phyloP scores from a whole-genome alignment of 2,797 vertebrate genomes.

The Potorous gilbertii region DNA sequence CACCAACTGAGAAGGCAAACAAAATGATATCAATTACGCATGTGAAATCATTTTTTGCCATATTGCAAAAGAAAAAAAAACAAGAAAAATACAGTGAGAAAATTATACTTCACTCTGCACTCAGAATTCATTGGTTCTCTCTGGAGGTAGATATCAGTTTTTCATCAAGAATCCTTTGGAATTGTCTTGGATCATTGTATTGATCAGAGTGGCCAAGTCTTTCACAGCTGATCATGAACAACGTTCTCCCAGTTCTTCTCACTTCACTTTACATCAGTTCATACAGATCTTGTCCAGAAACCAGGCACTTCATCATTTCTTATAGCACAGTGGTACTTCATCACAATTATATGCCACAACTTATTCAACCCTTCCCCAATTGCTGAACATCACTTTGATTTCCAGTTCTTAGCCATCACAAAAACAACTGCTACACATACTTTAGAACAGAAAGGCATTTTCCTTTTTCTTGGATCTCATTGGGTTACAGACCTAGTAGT shows the following conservation, averaged over 20 bases:
- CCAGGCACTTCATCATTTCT: neutral
- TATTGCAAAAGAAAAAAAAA: neutral
- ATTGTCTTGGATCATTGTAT: neutral
- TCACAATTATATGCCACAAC: neutral
- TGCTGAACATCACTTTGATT: neutral
- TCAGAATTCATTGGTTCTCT: neutral
- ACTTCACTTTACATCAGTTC: neutral
- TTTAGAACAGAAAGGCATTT: neutral
- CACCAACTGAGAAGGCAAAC: neutral
- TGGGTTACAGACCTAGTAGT: neutral
- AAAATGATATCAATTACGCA: neutral
- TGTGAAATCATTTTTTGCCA: neutral
- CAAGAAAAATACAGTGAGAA: neutral
- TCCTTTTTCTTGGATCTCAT: neutral
- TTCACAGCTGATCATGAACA: neutral
- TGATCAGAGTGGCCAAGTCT: neutral
- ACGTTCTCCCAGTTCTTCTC: neutral
- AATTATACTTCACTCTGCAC: neutral
- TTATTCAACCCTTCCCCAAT: neutral
- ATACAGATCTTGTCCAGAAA: neutral
- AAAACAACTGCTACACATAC: neutral
- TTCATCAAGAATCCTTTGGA: neutral
- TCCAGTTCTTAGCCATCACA: neutral
- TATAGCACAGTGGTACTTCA: neutral
- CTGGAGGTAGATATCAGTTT: neutral